phyloP scores from a whole-genome alignment of 2,888 invertebrate species.

The Pammene fasciana region DNA sequence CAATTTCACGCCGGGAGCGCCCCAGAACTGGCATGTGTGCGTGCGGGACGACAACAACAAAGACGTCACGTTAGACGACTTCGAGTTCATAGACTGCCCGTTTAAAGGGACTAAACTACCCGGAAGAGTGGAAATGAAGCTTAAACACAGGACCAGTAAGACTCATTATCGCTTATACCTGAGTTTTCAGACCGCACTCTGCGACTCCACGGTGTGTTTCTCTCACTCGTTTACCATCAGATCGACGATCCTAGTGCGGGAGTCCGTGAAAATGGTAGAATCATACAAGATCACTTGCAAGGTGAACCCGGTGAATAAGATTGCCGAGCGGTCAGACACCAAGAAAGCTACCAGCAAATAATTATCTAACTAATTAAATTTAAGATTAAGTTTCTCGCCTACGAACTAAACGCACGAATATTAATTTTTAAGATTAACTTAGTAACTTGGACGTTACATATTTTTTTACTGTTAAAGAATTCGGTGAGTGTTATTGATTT shows the following conservation, averaged over 20 bases:
- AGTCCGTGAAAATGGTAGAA: constrained; percentile 76
- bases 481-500: constrained; percentile 15
- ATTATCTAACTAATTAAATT: neutral
- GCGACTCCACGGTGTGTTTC: constrained; percentile 69
- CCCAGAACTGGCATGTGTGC: constrained; percentile 81
- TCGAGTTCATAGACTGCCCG: constrained; percentile 68
- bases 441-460: constrained; percentile 24
- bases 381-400: neutral
- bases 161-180: constrained; percentile 76
- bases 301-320: constrained; percentile 72
- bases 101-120: constrained; percentile 70
- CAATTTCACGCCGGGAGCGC: constrained; percentile 82
- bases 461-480: constrained; percentile 16
- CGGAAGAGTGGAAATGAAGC: constrained; percentile 75
- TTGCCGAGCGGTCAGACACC: constrained; percentile 10
- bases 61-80: constrained; percentile 72
- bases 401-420: constrained; percentile 13
- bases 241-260: constrained; percentile 73
- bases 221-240: constrained; percentile 73
- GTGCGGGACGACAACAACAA: constrained; percentile 67
- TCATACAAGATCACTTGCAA: constrained; percentile 79
- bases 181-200: constrained; percentile 73
- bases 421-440: constrained; percentile 27
- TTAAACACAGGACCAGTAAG: constrained; percentile 70
- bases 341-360: constrained; percentile 30